phyloP scores from a whole-genome alignment of 2,888 invertebrate species.

The Phalangium opilio region DNA sequence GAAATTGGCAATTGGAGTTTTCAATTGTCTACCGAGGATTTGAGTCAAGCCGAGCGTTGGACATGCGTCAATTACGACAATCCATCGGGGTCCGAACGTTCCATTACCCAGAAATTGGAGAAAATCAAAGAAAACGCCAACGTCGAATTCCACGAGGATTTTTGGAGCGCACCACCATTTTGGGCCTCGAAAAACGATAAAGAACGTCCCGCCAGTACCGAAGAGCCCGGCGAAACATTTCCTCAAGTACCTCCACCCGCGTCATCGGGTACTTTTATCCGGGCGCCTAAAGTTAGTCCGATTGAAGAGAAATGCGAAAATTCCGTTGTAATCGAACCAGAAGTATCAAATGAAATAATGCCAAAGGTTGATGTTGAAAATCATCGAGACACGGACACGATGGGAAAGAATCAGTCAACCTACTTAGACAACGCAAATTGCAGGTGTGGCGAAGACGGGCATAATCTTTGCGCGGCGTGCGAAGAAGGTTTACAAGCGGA shows the following conservation, averaged over 20 bases:
- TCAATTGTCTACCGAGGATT: slow-evolving; percentile 52
- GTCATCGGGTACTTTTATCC: not conserved
- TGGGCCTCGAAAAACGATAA: not conserved
- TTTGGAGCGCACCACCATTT: not conserved
- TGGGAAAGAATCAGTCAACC: too few relatives aligned
- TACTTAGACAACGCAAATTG: not conserved
- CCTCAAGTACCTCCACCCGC: too few relatives aligned
- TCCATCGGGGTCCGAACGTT: slow-evolving; percentile 1
- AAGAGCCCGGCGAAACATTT: not conserved
- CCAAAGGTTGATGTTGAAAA: not conserved
- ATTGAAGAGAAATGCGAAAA: not conserved
- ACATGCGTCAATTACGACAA: not conserved
- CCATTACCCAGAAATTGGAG: not conserved
- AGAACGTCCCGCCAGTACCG: not conserved
- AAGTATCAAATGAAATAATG: not conserved
- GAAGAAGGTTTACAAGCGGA: slow-evolving; percentile 13
- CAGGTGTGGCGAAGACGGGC: not conserved
- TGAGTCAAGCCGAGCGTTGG: slow-evolving; percentile 23
- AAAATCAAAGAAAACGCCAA: not conserved
- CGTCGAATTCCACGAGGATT: not conserved
- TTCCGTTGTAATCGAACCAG: not conserved
- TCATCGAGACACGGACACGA: not conserved
- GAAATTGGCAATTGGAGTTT: slow-evolving; percentile 66
- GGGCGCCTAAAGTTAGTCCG: not conserved
- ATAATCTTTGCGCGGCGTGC: slow-evolving; percentile 6